Evolutionary conservation across 2,888 invertebrate species (phyloP).

Genomic region (Drosophila melanosoma): DNA sequence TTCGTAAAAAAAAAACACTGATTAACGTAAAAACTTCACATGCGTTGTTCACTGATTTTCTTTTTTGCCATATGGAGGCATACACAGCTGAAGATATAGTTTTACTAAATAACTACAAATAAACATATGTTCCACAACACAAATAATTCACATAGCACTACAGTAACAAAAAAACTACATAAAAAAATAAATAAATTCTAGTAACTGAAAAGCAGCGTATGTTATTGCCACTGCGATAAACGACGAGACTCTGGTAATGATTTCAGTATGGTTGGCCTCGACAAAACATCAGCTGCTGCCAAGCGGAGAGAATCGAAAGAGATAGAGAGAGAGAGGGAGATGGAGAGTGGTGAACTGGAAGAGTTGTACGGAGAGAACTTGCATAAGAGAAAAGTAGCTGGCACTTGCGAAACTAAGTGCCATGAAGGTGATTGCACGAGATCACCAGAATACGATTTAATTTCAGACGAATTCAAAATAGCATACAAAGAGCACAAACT

Average conservation of each 20-base stretch:
- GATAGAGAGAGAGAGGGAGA: background rate
- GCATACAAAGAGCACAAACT: conserved; percentile 18
- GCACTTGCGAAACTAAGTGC: conserved; percentile 20
- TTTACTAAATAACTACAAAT: background rate
- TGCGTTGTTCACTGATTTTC: conserved; percentile 15
- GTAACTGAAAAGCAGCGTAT: conserved; percentile 38
- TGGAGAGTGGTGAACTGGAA: background rate
- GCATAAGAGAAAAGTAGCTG: conserved; percentile 39
- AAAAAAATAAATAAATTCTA: conserved; percentile 29
- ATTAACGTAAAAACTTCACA: conserved; percentile 37
- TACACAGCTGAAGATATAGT: conserved; percentile 29
- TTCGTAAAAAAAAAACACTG: conserved; percentile 12
- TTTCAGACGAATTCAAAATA: conserved; percentile 29
- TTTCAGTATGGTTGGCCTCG: conserved; percentile 29
- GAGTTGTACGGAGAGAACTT: conserved; percentile 10
- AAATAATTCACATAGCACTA: conserved; percentile 15
- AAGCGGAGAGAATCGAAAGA: conserved; percentile 15
- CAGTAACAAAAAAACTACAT: conserved; percentile 9
- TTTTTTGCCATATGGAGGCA: conserved; percentile 21
- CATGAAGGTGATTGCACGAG: conserved; percentile 31
- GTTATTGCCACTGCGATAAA: conserved; percentile 35
- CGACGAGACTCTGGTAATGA: conserved; percentile 43
- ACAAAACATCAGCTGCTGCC: conserved; percentile 51
- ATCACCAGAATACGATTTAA: conserved; percentile 38
- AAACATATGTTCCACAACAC: conserved; percentile 15